A percentile compares a stretch with the other conserved stretches of the same genome.
phyloP scores from a whole-genome alignment of 2,888 invertebrate species.

The Athrips mouffetella region DNA sequence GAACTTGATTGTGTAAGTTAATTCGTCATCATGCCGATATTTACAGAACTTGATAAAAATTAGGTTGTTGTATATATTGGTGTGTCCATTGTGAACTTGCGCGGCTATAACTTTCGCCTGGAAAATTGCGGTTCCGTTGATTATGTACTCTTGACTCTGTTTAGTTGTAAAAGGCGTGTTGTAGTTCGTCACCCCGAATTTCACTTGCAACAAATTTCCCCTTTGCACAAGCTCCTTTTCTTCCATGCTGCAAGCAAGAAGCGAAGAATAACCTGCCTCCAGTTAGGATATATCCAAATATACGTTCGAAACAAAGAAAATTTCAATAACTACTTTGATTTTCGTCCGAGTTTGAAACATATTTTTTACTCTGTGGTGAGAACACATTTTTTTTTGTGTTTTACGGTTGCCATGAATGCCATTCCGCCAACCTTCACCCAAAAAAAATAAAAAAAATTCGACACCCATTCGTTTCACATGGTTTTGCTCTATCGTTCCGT shows the following conservation, averaged over 20 bases:
- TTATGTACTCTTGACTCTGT: conserved; percentile 34
- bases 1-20: conserved; percentile 36
- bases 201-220: conserved; percentile 36
- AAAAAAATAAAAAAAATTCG: too few species aligned
- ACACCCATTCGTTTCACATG: too few species aligned
- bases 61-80: conserved; percentile 37
- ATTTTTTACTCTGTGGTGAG: too few species aligned
- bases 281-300: too few species aligned
- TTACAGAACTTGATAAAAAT: conserved; percentile 40
- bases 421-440: too few species aligned
- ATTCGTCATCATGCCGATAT: conserved; percentile 31
- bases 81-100: conserved; percentile 35
- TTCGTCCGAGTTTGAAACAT: too few species aligned
- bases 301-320: too few species aligned
- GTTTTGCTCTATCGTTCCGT: too few species aligned
- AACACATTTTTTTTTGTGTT: too few species aligned
- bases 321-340: too few species aligned
- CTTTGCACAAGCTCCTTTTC: conserved; percentile 32
- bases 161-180: conserved; percentile 35
- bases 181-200: conserved; percentile 34
- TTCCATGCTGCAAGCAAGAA: conserved; percentile 35
- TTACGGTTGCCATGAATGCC: too few species aligned
- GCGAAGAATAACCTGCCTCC: too few species aligned
- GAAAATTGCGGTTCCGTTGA: conserved; percentile 36
- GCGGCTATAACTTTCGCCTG: conserved; percentile 37